Evolutionary conservation across 2,113 vertebrate species (phyloP).

Genomic region (Pseudopodoces humilis): DNA sequence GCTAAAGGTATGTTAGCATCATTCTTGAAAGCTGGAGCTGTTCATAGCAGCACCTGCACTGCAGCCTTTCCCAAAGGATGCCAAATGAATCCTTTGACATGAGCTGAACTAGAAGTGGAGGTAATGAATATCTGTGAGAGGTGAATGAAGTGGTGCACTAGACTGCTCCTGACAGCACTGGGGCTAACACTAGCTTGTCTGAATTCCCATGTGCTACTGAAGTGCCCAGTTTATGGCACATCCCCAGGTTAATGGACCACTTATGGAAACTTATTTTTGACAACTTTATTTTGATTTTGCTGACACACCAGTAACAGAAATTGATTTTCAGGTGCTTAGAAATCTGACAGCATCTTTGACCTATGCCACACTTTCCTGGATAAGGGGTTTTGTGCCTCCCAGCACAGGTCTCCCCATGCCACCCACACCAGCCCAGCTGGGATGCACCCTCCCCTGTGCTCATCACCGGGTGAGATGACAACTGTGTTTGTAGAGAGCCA

Average conservation of each 20-base stretch:
- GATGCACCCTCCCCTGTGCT: background rate
- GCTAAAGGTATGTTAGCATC: background rate
- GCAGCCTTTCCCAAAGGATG: background rate
- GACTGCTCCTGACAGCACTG: background rate
- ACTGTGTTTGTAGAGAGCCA: background rate
- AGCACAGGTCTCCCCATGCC: background rate
- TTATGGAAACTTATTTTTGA: too few relatives aligned
- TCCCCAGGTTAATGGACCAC: background rate
- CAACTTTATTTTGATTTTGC: too few relatives aligned
- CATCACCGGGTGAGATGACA: background rate
- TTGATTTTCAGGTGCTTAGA: background rate
- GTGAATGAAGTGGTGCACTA: background rate
- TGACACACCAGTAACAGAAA: background rate
- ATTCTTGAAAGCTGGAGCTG: background rate
- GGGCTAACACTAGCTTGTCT: background rate
- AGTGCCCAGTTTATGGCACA: background rate
- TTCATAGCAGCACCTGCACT: background rate
- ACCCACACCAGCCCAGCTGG: background rate
- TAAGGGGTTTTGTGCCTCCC: background rate
- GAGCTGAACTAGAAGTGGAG: background rate
- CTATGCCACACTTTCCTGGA: background rate
- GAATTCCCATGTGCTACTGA: rapidly evolving
- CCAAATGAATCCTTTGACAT: background rate
- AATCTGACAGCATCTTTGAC: background rate
- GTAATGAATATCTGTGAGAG: background rate